Base-by-base conservation (phyloP, 2,888 invertebrate species). In the Phania funesta region DNA sequence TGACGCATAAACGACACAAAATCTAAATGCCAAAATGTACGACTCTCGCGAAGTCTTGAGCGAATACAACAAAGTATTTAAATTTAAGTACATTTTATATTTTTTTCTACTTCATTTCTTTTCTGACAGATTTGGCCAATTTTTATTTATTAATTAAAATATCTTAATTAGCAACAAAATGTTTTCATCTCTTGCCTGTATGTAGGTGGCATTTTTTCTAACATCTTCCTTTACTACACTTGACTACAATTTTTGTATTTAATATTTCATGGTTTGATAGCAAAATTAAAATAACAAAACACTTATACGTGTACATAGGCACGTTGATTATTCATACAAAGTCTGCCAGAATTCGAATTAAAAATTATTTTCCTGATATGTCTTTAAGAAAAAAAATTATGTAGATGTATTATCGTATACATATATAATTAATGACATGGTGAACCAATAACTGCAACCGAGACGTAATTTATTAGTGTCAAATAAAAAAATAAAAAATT, bases 341-440 rank as follows among this genome's bases (percentile, higher is more conserved):
- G 29, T 29, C 16, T 29, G 29, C n/a, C 32, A 44, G 13, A 46
- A 68, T 22, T 18, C 7, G 8, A 60, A 1, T 22, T 29, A 24
- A 50, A 16, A 24, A 56, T 35, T 54, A 29, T 32, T 32, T 3
- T 38, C 35, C 24, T 13, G 32, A 3, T 32, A 9, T 11, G 9
- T 32, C 4, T 29, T 29, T 29, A 29, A 29, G 5, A 4, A 18
- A 38, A 46, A 24, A 60, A 50, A 13, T 24, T 4, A 3, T 50
- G 9, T n/a, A n/a, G n/a, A n/a, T n/a, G n/a, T n/a, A n/a, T n/a
- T n/a, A n/a, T n/a, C n/a, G n/a, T 32, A 16, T 38, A n/a, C 38
- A 68, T 41, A 76, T 68, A 83, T 84, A 84, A 84, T 81, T 81
- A 84, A 83, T 85, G 83, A 76, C 79, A 83, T 65, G 70, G 24